Base-by-base conservation (phyloP, 2,888 invertebrate genomes). In the Caenorhabditis macrosperma region DNA sequence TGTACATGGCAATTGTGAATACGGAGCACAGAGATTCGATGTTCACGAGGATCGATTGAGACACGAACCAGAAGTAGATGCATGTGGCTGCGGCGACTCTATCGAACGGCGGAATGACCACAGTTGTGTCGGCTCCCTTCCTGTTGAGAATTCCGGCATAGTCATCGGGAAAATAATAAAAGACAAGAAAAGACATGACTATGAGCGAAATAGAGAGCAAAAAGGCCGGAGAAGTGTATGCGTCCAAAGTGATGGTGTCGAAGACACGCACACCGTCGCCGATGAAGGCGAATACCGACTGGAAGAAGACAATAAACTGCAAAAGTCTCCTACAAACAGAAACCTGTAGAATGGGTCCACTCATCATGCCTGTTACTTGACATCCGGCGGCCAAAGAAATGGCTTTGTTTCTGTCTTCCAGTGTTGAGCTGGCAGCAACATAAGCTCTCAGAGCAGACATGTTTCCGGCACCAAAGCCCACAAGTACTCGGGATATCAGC, bases 1-100 rank as follows among this genome's bases (percentile, higher is more conserved):
- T 81, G 66, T 80, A 85, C 83, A 85, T 85, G 22, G 82, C 81
- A 35, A 85, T 85, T 35, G 82, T 82, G 52, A 83, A 75, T 2
- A 82, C 79, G 1, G 85, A 72, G 22, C 81, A 77, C 10, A 85
- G 44, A 48, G 77, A 74, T 48, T 82, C 82, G 33, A 80, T 80
- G 52, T 80, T 80, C 10, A 80, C 80, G 10, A 64, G 75, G 33
- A 82, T 78, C 24, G 78, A 78, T n/a, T 82, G 77, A 33, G 61
- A 64, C 44, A 82, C 72, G 28, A 82, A 82, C 78, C 82, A 85
- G 46, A 82, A 63, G 28, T 67, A 82, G 41, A 85, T 82, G 52
- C 82, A 85, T 2, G 78, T 54, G 10, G 63, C 28, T 1, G 82
- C 80, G 17, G 85, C 71, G 2, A 57, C 15, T 12, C 74, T 55